A percentile compares a stretch with the other conserved stretches of the same genome.
phyloP scores from a whole-genome alignment of 92 coral and sea anemone species.

The Phymanthus crucifer region DNA sequence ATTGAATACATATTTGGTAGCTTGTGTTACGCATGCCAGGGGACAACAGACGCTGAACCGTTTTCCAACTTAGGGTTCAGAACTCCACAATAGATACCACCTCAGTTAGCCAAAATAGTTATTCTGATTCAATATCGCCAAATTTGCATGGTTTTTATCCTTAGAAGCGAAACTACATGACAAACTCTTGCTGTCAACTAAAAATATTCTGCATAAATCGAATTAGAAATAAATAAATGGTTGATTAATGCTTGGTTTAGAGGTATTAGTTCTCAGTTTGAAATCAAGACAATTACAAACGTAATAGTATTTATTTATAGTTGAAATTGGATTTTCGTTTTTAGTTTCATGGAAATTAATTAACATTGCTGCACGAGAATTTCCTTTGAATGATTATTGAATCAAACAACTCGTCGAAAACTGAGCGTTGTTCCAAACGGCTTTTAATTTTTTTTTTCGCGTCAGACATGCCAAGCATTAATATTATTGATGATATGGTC shows the following conservation, averaged over 20 bases:
- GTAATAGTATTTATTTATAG: background rate
- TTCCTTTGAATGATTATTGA: background rate
- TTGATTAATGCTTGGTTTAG: background rate
- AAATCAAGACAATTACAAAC: background rate
- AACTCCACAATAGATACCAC: background rate
- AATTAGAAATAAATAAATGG: background rate
- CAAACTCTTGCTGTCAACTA: background rate
- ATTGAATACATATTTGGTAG: background rate
- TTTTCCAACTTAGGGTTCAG: background rate
- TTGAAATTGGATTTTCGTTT: background rate
- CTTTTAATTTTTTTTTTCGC: background rate
- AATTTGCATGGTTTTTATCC: background rate
- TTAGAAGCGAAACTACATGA: background rate
- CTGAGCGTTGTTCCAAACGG: background rate
- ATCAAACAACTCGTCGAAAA: background rate
- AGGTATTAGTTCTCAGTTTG: background rate
- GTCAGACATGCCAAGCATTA: background rate
- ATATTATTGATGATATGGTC: background rate
- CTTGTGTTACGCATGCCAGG: constrained; percentile 3
- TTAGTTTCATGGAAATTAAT: background rate
- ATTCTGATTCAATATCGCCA: background rate
- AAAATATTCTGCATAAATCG: background rate
- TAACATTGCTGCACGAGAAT: background rate
- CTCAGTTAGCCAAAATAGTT: background rate
- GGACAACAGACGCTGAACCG: constrained; percentile 2